Conservation (phyloP, 2,888 invertebrate species). For the Metacarcinus magister region DNA sequence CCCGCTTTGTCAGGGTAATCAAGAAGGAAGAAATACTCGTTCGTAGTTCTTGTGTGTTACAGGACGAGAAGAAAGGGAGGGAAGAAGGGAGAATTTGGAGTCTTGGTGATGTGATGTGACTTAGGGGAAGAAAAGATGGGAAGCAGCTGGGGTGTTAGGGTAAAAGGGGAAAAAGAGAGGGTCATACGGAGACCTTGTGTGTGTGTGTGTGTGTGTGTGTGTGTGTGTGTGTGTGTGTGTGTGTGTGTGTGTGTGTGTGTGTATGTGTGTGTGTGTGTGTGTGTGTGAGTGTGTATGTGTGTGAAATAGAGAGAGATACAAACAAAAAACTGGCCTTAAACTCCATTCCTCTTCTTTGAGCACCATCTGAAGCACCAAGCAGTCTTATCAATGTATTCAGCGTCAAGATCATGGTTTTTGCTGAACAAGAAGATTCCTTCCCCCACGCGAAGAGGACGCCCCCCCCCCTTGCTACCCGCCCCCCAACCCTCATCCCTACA, state of each 20-base stretch:
- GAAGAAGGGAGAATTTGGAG: background rate
- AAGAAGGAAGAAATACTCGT: background rate
- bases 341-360: background rate
- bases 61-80: background rate
- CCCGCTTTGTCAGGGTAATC: background rate
- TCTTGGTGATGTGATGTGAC: constrained; percentile 6
- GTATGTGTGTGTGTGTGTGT: background rate
- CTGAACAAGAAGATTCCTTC: background rate
- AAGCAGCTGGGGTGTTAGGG: background rate
- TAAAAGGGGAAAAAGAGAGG: background rate
- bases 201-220: background rate
- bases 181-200: background rate
- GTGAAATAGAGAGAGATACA: background rate
- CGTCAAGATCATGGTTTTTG: constrained; percentile 3
- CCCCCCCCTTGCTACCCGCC: no score
- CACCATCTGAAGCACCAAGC: background rate
- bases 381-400: background rate
- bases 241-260: no score
- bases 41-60: no score
- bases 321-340: background rate
- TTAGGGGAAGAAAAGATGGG: background rate
- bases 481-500: background rate
- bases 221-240: no score
- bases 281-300: background rate
- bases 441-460: no score